Evolutionary conservation across 2,113 vertebrate genomes (phyloP), one percentile per base, ranked within the genome.

Genomic region (Hippocampus abdominalis): DNA sequence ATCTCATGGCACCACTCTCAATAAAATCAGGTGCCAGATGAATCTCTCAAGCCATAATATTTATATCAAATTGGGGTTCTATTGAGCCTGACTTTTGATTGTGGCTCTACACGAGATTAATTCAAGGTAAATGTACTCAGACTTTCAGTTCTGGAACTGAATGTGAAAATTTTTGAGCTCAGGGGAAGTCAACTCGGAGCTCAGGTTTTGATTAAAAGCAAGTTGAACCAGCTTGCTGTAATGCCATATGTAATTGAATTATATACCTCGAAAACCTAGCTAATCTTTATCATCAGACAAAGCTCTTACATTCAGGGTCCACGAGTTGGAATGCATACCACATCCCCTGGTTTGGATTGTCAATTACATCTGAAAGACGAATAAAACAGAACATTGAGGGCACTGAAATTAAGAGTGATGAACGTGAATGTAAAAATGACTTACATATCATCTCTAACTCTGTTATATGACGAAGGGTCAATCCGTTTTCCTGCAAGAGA

Each of bases 391-490:
- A 8, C 2, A 4, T 23, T 13, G 69, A 48, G 48, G 57, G 5
- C 10, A 53, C 20, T 6, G 18, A 46, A 46, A 44, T 64, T 8
- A n/a, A 4, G 27, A 68, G 27, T 21, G 23, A 39, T 23, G 18
- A 13, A 23, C 16, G n/a, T 23, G 21, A 68, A 39, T 15, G 21
- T 8, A 62, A 48, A 3, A 8, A 18, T 4, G 2, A 84, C 96
- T 97, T 90, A 98, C 97, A 93, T 39, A 93, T 83, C 65, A 98
- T 91, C 67, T 99, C 96, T 29, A 99, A 87, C 65, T 91, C 84
- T 63, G 94, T 91, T 54, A 94, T 89, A 10, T 95, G 92, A 70
- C 91, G 91, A 29, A 94, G 36, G 10, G 74, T 79, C 62, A 91
- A 87, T 32, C 44, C 66, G 21, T 90, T 94, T 72, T 92, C 90